Conservation (phyloP, 2,888 invertebrate genomes). For the Watsonalla cultraria region DNA sequence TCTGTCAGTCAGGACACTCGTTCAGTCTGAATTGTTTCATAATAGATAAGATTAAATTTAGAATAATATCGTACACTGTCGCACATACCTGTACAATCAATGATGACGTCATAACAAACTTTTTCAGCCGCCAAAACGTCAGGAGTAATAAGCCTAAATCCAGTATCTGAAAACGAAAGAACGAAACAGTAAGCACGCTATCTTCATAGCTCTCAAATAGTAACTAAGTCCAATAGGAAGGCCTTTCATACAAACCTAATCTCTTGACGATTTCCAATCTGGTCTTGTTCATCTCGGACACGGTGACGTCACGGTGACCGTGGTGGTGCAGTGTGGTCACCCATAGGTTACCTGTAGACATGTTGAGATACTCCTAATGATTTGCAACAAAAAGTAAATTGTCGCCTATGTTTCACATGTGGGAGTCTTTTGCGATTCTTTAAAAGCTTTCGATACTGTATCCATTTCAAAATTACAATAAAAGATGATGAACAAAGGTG, state of each 20-base stretch:
- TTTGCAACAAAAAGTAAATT: no score
- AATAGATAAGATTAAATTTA: neutral
- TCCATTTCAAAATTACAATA: no score
- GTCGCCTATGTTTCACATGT: no score
- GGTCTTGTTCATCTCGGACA: conserved; percentile 81
- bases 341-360: conserved; percentile 79
- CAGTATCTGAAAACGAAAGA: conserved; percentile 76
- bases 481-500: no score
- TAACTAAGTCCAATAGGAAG: neutral
- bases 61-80: neutral
- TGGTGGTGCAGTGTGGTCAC: conserved; percentile 81
- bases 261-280: conserved; percentile 71
- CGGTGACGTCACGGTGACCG: conserved; percentile 83
- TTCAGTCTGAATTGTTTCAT: neutral
- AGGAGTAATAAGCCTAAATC: conserved; percentile 78
- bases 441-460: no score
- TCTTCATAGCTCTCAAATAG: no score
- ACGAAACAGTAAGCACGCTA: neutral
- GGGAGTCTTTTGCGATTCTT: no score
- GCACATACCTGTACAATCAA: conserved; percentile 83
- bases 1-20: no score
- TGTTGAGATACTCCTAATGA: neutral
- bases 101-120: conserved; percentile 78
- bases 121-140: conserved; percentile 70
- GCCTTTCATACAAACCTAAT: conserved; percentile 55